These are phyloP conservation scores for Stegostoma tigrinum DNA, from an alignment of 2,113 vertebrate genomes.

Conservation along the genomic window DNA sequence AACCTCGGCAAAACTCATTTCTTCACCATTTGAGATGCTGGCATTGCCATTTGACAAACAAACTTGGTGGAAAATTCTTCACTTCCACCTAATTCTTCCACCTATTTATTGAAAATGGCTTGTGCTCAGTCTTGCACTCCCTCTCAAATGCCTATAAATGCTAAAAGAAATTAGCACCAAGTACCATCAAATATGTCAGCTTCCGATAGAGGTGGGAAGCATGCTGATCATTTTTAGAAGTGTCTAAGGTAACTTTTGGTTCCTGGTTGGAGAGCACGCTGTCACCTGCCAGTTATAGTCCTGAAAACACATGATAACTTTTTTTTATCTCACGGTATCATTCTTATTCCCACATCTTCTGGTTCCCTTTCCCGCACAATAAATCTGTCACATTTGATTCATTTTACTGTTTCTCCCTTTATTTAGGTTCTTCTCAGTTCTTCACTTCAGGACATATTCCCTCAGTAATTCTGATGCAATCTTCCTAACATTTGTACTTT, in stretches of 20 bases:
- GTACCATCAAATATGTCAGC: background rate
- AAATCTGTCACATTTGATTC: background rate
- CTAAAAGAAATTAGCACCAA: background rate
- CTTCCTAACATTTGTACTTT: background rate
- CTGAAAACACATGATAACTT: background rate
- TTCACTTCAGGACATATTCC: background rate
- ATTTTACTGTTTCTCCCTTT: background rate
- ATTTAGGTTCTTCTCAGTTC: background rate
- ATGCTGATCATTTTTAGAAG: background rate
- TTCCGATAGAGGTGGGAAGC: background rate
- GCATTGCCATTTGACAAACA: too few species aligned
- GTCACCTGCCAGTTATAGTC: background rate
- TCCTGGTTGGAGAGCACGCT: background rate
- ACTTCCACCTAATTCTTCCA: background rate
- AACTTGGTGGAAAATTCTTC: too few species aligned
- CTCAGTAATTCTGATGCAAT: background rate
- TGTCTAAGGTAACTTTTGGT: background rate
- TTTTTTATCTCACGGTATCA: background rate
- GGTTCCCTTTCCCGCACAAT: background rate
- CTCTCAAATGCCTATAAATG: background rate
- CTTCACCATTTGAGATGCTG: too few species aligned
- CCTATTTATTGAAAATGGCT: background rate
- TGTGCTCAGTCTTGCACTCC: background rate
- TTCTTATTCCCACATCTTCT: background rate
- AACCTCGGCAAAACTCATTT: too few species aligned